Conservation (phyloP, 2,797 vertebrate species). For the Tolypeutes matacus region DNA sequence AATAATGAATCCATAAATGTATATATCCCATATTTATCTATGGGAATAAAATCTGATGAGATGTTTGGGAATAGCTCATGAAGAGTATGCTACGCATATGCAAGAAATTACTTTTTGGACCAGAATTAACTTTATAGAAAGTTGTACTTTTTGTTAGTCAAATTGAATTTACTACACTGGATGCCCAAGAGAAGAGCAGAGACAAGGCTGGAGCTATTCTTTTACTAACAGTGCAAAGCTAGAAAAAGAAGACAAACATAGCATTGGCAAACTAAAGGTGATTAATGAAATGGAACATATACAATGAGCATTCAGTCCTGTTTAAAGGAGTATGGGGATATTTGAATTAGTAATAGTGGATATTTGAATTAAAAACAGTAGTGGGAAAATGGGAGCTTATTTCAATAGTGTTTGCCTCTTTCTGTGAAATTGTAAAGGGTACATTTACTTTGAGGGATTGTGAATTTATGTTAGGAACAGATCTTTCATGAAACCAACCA, state of each 20-base stretch:
- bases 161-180: not conserved
- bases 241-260: not conserved
- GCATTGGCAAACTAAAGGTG: not conserved
- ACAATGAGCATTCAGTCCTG: not conserved
- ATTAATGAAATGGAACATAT: not conserved
- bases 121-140: slow-evolving; percentile 21
- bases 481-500: slow-evolving; percentile 9
- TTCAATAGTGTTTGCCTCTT: not conserved
- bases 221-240: slow-evolving; percentile 28
- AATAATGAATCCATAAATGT: not conserved
- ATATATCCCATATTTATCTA: not conserved
- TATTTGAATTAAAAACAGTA: not conserved
- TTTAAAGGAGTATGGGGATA: not conserved
- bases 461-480: not conserved
- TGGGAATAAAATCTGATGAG: not conserved
- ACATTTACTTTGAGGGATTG: not conserved
- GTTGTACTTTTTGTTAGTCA: not conserved
- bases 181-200: not conserved
- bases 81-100: not conserved
- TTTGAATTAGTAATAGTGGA: not conserved
- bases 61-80: not conserved
- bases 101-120: not conserved
- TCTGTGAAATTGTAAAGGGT: not conserved
- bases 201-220: not conserved
- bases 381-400: not conserved